Conservation (phyloP, 1,140 invertebrate genomes). For the Wiebesia pumilae region DNA sequence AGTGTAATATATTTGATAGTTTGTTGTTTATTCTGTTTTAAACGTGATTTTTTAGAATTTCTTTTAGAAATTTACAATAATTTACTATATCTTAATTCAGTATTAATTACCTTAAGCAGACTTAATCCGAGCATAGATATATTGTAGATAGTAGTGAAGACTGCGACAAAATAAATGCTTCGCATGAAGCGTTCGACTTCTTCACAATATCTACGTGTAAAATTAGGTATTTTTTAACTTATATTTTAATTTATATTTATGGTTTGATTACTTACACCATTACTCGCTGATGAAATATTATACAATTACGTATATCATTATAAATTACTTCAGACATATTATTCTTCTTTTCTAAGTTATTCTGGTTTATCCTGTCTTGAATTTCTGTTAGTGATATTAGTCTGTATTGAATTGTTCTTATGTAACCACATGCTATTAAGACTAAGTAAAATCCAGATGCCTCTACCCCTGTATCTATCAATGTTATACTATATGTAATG, state of each 20-base stretch:
- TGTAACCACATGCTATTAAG: slow-evolving; percentile 38
- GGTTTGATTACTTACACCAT: slow-evolving; percentile 15
- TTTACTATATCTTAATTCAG: not conserved
- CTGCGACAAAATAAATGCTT: not conserved
- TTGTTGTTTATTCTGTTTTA: not conserved
- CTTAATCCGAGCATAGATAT: slow-evolving; percentile 25
- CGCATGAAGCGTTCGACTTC: not conserved
- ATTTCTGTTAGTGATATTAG: not conserved
- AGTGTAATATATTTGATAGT: not conserved
- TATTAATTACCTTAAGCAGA: not conserved
- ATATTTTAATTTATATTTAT: not conserved
- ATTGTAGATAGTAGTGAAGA: slow-evolving; percentile 10
- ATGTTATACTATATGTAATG: not conserved
- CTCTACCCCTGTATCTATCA: slow-evolving; percentile 10
- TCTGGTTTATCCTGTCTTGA: not conserved
- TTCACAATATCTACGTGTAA: slow-evolving; percentile 16
- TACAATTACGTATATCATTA: not conserved
- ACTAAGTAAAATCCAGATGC: not conserved
- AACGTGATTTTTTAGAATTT: not conserved
- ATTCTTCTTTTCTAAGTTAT: not conserved
- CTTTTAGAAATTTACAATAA: not conserved
- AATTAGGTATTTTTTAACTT: not conserved
- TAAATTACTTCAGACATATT: not conserved
- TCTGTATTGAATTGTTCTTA: not conserved
- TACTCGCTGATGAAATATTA: slow-evolving; percentile 28